Base-by-base conservation (phyloP, 1,140 invertebrate genomes). In the Lasioglossum albipes region DNA sequence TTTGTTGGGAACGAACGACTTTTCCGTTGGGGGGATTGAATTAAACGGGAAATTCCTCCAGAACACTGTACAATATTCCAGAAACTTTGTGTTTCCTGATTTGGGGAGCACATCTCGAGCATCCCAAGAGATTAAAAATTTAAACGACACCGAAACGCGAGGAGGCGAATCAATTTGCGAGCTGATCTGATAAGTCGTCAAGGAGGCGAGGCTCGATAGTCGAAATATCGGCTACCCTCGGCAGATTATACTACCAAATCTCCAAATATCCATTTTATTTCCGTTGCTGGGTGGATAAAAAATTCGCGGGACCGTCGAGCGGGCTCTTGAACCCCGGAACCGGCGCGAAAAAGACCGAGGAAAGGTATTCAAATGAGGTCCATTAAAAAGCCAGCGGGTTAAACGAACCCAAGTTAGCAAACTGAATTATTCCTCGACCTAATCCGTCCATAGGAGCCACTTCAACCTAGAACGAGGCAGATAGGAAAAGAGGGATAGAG, bases 341-440 rank as follows among this genome's bases (percentile, higher is more conserved):
- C 61, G 12, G 27, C 10, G 22, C 36, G 20, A 42, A 45, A 45
- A 45, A 41, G 41, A 67, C 20, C 65, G 65, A 41, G 65, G 41
- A 67, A 20, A 45, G 65, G 65, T 67, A 67, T 67, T 67, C 65
- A 67, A 67, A 67, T 67, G 65, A 67, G 65, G 41, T 67, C 65
- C 65, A 67, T 67, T 67, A 67, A 67, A 67, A 67, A 67, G 65
- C 65, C 65, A 45, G 41, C 41, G 41, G 65, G 65, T 45, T 67
- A 67, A 67, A 67, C 65, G 65, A 67, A 45, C 41, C 65, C 41
- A 45, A 67, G 41, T 67, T 67, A 67, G 65, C 65, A 67, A 67
- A 67, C 65, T 67, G 65, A 67, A 67, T 67, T 67, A 67, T 67
- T 67, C 65, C 20, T 22, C 65, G 36, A 67, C 41, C 65, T 67